Evolutionary conservation across 2,797 vertebrate species (phyloP), one percentile per base, ranked within the genome.

Genomic region (Neostethus bicornis): DNA sequence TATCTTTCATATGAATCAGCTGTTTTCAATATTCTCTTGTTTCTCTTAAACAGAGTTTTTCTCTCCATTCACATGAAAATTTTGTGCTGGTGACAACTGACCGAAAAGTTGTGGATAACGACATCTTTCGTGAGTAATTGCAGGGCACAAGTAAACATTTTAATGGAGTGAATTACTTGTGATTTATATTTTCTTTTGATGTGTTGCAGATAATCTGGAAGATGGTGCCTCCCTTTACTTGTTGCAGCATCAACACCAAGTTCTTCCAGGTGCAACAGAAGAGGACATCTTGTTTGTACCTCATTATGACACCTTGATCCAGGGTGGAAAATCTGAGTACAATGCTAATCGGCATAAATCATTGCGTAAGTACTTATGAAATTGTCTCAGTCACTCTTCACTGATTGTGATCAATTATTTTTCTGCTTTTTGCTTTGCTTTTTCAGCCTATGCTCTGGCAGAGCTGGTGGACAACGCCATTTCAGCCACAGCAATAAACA

Each of bases 401-500:
- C 10, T 17, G 51, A 42, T 19, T 20, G n/a, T 17, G 0, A 17
- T 24, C 2, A 3, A 1, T 49, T 17, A 39, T 2, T 6, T 12
- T 23, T 1, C 2, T 52, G 1, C 0, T 10, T 29, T 5, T 26
- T 26, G 1, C 39, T 37, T 25, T 6, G 12, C 24, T 70, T 34
- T 32, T 52, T 12, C 74, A 98, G 96, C 96, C 2, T 97, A 94
- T 73, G 92, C 95, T 9, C 85, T 98, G 61, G 95, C 96, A 21
- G 96, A 98, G 83, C 90, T 98, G 79, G 92, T 98, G 19, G 96
- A 98, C 88, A 98, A 98, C 70, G 84, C 95, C 16, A 89, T 98
- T 20, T 95, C 95, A 34, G 96, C 96, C 53, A 97, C 95, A 16
- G 86, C 89, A 37, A 81, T 66, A 48, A 98, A 93, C 81, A 46